Conservation (phyloP, 2,113 vertebrate species). For the Pontoporia blainvillei region DNA sequence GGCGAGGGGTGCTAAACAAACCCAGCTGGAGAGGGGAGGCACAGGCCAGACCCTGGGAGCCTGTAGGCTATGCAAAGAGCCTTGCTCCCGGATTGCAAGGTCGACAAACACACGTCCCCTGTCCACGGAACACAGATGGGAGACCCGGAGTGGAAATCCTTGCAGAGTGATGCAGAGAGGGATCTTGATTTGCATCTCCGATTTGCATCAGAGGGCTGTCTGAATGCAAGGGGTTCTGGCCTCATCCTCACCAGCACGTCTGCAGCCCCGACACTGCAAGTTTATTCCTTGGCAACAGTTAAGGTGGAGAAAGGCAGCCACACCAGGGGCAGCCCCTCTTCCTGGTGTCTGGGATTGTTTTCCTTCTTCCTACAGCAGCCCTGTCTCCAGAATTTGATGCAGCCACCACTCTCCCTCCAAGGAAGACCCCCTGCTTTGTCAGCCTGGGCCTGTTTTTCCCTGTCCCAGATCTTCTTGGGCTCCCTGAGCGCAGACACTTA, state of each 20-base stretch:
- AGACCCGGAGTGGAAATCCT: fast-evolving
- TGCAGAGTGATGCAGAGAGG: fast-evolving
- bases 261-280: fast-evolving
- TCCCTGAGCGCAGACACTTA: background rate
- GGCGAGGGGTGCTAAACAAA: background rate
- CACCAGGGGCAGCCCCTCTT: background rate
- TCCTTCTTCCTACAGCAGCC: background rate
- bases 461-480: no score
- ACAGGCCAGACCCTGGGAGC: fast-evolving
- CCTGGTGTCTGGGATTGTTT: background rate
- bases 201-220: background rate
- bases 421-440: background rate
- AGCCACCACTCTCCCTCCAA: background rate
- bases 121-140: fast-evolving
- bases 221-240: background rate
- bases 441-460: background rate
- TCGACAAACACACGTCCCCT: fast-evolving
- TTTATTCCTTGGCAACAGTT: background rate
- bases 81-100: background rate
- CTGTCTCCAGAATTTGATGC: fast-evolving
- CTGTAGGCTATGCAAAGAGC: background rate
- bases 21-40: background rate
- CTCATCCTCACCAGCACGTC: background rate
- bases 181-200: no score
- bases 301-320: background rate